Conservation (phyloP, 1,140 invertebrate genomes). For the Drosophila pseudoananassae region DNA sequence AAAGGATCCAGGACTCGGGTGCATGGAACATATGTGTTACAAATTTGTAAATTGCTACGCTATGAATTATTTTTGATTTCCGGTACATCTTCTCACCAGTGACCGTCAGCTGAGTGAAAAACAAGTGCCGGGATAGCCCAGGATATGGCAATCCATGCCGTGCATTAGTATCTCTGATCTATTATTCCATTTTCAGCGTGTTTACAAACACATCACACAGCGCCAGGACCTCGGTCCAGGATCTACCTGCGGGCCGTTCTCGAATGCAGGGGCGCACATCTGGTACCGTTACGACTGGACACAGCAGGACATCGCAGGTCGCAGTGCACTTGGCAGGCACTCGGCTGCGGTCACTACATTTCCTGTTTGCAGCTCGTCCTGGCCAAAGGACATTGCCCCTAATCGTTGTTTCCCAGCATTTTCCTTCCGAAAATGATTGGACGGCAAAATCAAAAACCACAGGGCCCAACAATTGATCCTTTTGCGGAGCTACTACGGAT, state of each 20-base stretch:
- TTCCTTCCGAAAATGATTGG: constrained; percentile 16
- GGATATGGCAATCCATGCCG: not conserved
- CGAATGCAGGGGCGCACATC: constrained; percentile 30
- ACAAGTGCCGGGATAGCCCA: constrained; percentile 34
- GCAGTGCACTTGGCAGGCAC: no score
- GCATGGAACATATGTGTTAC: constrained; percentile 70
- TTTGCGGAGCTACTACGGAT: constrained; percentile 77
- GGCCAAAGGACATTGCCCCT: constrained; percentile 52
- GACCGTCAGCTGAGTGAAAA: constrained; percentile 4
- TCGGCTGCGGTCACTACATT: constrained; percentile 15
- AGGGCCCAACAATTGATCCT: constrained; percentile 43
- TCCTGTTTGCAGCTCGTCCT: constrained; percentile 19
- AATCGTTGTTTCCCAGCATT: constrained; percentile 51
- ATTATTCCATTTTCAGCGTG: constrained; percentile 76
- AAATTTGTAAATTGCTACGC: constrained; percentile 58
- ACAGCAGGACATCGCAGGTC: constrained; percentile 52
- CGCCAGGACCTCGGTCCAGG: constrained; percentile 20
- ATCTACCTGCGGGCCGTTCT: constrained; percentile 22
- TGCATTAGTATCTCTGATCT: constrained; percentile 66
- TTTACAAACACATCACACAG: constrained; percentile 78
- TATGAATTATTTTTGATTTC: constrained; percentile 34
- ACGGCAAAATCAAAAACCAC: constrained; percentile 54
- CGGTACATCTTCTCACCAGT: constrained; percentile 22
- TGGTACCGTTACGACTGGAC: constrained; percentile 70
- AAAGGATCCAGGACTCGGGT: not conserved